These are phyloP conservation scores for Eubucco bourcierii DNA, from an alignment of 2,113 vertebrate genomes.

Conservation along the genomic window DNA sequence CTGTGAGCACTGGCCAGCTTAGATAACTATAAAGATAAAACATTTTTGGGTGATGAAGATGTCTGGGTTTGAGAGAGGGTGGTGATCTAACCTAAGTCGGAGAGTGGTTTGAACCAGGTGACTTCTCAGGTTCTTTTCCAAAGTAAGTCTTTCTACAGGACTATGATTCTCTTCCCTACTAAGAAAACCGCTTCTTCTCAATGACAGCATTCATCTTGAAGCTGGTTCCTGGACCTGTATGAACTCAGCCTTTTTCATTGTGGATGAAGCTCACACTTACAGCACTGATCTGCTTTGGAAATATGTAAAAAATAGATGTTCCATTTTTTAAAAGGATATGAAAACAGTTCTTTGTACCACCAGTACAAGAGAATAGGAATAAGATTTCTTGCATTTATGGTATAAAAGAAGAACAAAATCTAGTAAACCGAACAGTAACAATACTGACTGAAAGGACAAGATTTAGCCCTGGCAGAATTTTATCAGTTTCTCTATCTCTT, in stretches of 20 bases:
- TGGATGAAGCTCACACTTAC: background rate
- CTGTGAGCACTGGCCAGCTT: background rate
- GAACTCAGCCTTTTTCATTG: background rate
- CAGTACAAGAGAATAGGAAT: background rate
- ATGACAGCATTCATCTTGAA: background rate
- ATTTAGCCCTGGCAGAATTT: background rate
- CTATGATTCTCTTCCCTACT: background rate
- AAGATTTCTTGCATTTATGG: background rate
- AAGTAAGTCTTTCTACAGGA: background rate
- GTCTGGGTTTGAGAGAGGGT: background rate
- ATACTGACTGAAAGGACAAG: background rate
- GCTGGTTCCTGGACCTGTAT: background rate
- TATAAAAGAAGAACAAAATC: constrained; percentile 13
- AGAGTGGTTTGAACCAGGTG: background rate
- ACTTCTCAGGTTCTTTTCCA: background rate
- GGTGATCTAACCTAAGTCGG: background rate
- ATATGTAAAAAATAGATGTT: background rate
- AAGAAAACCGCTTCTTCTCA: background rate
- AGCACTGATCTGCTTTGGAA: background rate
- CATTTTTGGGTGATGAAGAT: background rate
- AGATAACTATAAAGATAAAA: background rate
- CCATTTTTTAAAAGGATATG: background rate
- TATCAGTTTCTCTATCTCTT: background rate
- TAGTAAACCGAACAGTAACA: background rate
- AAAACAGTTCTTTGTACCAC: background rate